A percentile compares a stretch with the other conserved stretches of the same genome.
phyloP scores from a whole-genome alignment of 2,113 vertebrate species.

The Tretioscincus oriximinensis region DNA sequence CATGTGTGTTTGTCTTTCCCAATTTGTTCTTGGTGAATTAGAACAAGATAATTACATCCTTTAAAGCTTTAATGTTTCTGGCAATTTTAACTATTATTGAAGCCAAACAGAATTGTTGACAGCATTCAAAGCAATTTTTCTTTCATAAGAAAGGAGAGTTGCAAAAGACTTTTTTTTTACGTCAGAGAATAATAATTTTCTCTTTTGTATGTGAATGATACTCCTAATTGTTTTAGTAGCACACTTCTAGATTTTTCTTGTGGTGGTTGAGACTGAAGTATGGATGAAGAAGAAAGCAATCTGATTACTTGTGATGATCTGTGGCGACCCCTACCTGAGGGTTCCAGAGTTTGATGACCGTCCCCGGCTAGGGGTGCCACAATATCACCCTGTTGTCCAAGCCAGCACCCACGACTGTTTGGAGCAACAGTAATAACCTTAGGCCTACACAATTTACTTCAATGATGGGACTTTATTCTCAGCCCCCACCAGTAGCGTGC shows the following conservation, averaged over 20 bases:
- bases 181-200: not conserved
- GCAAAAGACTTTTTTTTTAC: not conserved
- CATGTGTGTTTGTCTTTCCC: too few species aligned
- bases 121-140: slow-evolving; percentile 1
- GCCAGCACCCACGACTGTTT: too few species aligned
- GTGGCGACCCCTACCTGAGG: too few species aligned
- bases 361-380: too few species aligned
- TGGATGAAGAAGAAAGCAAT: not conserved
- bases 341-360: too few species aligned
- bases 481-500: too few species aligned
- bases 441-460: too few species aligned
- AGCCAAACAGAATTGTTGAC: slow-evolving; percentile 10
- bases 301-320: not conserved
- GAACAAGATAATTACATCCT: not conserved
- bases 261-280: not conserved
- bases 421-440: too few species aligned
- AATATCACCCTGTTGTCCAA: too few species aligned
- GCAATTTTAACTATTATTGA: slow-evolving; percentile 7
- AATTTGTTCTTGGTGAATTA: not conserved
- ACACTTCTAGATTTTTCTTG: not conserved
- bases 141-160: not conserved
- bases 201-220: not conserved
- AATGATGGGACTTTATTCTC: too few species aligned
- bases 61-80: slow-evolving; percentile 11
- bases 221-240: slow-evolving; percentile 2